Conservation (phyloP, 2,888 invertebrate genomes). For the Synanthedon tipuliformis region DNA sequence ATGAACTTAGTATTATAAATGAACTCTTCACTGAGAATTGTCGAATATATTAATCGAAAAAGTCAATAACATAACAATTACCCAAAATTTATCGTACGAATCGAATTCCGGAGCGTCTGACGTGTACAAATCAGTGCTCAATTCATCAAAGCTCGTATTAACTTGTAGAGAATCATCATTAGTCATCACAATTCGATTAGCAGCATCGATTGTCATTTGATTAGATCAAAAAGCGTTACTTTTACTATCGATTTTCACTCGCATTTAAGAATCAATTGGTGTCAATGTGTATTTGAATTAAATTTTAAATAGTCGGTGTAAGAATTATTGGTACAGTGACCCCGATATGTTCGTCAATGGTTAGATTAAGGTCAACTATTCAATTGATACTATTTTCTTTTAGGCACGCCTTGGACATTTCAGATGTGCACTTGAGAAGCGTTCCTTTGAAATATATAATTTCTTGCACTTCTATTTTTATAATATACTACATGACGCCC, state of each 20-base stretch:
- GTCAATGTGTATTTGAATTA: constrained; percentile 36
- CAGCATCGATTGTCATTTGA: background rate
- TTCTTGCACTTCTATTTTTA: too few species aligned
- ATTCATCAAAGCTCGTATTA: background rate
- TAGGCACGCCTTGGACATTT: constrained; percentile 3
- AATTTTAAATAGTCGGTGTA: constrained; percentile 27
- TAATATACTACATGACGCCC: too few species aligned
- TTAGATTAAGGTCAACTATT: constrained; percentile 33
- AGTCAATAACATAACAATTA: background rate
- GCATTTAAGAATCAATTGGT: constrained; percentile 28
- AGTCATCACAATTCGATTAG: background rate
- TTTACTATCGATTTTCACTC: constrained; percentile 13
- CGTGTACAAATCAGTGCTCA: background rate
- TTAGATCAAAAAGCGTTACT: background rate
- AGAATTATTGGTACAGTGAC: constrained; percentile 17
- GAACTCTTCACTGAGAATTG: background rate
- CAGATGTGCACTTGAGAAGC: background rate
- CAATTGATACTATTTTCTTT: constrained; percentile 14
- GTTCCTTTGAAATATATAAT: too few species aligned
- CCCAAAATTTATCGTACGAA: background rate
- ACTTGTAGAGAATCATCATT: background rate
- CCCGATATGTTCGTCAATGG: constrained; percentile 19
- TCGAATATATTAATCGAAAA: background rate
- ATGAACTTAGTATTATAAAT: too few species aligned
- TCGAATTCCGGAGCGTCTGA: background rate